Base-by-base conservation (phyloP, 2,888 invertebrate species). In the Buathra laborator region DNA sequence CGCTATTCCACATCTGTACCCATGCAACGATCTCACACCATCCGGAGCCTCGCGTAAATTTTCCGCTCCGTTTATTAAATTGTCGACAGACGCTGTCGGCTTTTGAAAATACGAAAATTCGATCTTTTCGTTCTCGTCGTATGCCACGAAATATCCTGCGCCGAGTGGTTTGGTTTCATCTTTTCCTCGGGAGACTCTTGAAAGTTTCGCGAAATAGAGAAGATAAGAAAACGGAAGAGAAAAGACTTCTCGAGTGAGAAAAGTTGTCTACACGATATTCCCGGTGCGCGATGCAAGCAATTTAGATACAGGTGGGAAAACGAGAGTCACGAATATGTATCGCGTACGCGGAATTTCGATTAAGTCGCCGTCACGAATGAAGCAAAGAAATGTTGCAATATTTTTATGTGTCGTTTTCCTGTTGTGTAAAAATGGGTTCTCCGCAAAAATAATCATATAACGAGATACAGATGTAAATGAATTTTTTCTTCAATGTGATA, bases 41-140 rank as follows among this genome's bases (percentile, higher is more conserved):
- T 56, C 12, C 56, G 2, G 19, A 56, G 10, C 56, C 24, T 56
- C 19, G 14, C 12, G 14, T 5, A 2, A 53, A 37, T 12, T 37
- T 53, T 37, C 7, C 62, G 29, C 67, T 56, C 67, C 56, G 44
- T 67, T 67, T 67, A 77, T 77, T 53, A 77, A 67, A 67, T 77
- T 67, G 37, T 77, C 37, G 24, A n/a, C 6, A 43, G 71, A 10
- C 56, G 32, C 71, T 71, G 71, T 37, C 43, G n/a, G 29, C 64
- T 16, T 46, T 7, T 16, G 24, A 37, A 37, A 53, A 6, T 16
- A 24, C 6, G 53, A 43, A 56, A 71, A 56, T 32, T 12, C 10
- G 16, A 4, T 19, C 12, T 56, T 43, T 71, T 16, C 12, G 14
- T 24, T 53, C 19, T 24, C 75, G 32, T 37, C 64, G 16, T 7